Base-by-base conservation (phyloP, 2,888 invertebrate genomes). In the Lordiphosa fenestrarum region DNA sequence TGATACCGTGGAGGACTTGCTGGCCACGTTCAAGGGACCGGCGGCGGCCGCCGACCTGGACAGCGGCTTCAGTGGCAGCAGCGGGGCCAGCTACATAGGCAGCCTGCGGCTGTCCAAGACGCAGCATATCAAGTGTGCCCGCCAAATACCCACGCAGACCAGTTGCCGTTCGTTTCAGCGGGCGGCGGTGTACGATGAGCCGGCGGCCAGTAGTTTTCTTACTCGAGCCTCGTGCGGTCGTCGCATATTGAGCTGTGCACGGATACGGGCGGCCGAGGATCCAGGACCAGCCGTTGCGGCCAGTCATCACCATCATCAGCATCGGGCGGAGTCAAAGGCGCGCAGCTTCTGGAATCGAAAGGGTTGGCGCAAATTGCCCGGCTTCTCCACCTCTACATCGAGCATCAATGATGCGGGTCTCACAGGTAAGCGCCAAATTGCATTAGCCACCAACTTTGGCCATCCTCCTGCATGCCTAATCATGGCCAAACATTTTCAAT, bases 21-120 rank as follows among this genome's bases (percentile, higher is more conserved):
- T 95, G 47, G 57, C 73, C 6, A 62, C 60, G 5, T 68, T 75
- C 0, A 76, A 72, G 12, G 44, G 59, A 13, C 1, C 38, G 21
- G 12, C 53, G 3, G 10, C 19, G 19, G 4, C 53, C 15, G 44
- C 69, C 15, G 88, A 91, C 33, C 91, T 95, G 86, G 95, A 95
- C 89, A 95, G 95, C 88, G 95, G 95, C 51, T 95, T 95, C 89
- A 95, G 95, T 90, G 95, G 94, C 77, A 94, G 94, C 89, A 95
- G 94, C 86, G 94, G 94, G 74, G 94, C 94, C 71, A 95, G 95
- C 90, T 95, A 94, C 89, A 93, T 93, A 7, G 94, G 94, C 59
- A 94, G 94, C 86, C 90, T 94, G 71, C 91, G 94, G 57, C 80
- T 90, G 54, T 88, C 88, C 57, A 89, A 89, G 57, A 88, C 88